Evolutionary conservation across 2,888 invertebrate species (phyloP), one percentile per base, ranked within the genome.

Genomic region (Mechanitis mazaeus): DNA sequence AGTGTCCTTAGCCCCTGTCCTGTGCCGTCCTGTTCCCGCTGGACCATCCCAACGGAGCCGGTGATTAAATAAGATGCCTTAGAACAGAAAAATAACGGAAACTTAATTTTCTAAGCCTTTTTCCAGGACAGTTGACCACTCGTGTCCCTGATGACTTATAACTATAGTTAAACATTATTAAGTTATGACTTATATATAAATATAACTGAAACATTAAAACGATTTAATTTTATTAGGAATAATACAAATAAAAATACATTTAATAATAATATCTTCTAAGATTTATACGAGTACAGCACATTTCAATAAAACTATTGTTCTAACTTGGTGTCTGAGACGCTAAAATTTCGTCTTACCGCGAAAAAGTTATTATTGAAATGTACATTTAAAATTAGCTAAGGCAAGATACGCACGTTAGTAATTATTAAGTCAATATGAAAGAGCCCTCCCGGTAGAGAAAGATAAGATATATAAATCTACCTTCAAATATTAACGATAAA

Each of bases 1-100:
- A 6, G 31, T 31, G 31, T 31, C 50, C 31, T 50, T 50, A 56
- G 28, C 42, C 33, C 9, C 33, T 11, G 35, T 50, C 56, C 60
- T 20, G 20, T 20, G 20, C 54, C 55, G 38, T 38, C 1, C 9
- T 42, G 11, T 42, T 42, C 6, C 53, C 42, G 11, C 31, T 6
- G 47, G 6, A 35, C 55, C 57, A 50, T 67, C 65, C 68, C 64
- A 58, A 58, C 59, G 67, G 67, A 71, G 67, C 66, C 75, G 69
- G 72, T 76, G 74, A 71, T 85, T 83, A 80, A 77, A 80, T 80
- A 76, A 79, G 73, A 73, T 69, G 61, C 75, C 75, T 70, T 76
- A 75, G 74, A 77, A 78, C 83, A 80, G 75, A 78, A 79, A 82
- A 83, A 83, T 63, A 65, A 68, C 64, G 59, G 53, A 56, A 45